Percentiles rank a stretch among this genome's conserved stretches.
Conservation (phyloP, 2,113 vertebrate species). For the Tinamus guttatus region DNA sequence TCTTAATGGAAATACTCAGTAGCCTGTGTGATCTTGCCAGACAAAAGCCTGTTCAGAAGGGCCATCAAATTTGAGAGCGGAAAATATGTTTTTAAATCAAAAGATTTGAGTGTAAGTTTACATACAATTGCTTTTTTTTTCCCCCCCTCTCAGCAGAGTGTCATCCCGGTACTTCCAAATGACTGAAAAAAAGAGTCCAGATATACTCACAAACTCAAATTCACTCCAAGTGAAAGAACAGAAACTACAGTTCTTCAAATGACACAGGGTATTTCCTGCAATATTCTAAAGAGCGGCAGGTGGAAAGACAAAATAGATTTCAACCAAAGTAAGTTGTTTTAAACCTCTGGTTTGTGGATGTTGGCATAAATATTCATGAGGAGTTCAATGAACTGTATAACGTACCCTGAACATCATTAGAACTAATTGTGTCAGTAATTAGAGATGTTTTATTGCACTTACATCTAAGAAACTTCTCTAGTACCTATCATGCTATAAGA, state of each 20-base stretch:
- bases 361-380: neutral
- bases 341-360: neutral
- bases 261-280: neutral
- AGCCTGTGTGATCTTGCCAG: fast-evolving
- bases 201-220: neutral
- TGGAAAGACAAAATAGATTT: neutral
- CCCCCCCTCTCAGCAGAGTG: neutral
- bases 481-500: fast-evolving
- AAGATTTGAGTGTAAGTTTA: neutral
- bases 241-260: neutral
- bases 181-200: neutral
- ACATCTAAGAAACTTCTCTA: neutral
- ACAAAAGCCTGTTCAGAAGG: neutral
- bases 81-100: neutral
- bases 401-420: neutral
- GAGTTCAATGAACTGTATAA: neutral
- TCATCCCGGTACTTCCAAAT: neutral
- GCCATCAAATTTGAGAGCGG: fast-evolving
- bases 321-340: neutral
- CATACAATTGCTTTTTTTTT: neutral
- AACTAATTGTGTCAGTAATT: neutral
- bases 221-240: neutral
- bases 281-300: neutral
- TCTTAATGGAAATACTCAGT: neutral
- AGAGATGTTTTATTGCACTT: neutral